A percentile compares a stretch with the other conserved stretches of the same genome.
Evolutionary conservation across 53 echinoderm and acorn worm genomes (phyloP).

Genomic region (Stichopus horrens): DNA sequence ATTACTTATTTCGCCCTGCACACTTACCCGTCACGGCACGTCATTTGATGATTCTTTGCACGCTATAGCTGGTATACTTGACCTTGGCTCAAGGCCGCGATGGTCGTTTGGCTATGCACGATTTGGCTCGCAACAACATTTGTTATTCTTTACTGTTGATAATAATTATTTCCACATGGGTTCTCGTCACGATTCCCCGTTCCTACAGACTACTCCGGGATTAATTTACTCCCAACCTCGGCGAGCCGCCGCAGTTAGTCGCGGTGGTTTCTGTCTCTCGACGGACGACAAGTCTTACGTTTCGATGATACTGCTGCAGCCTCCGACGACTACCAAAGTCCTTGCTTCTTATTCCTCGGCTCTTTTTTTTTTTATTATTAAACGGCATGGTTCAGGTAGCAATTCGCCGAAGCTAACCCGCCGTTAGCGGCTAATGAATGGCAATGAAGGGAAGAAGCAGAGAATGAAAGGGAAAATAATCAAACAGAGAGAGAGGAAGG

Average conservation of each 20-base stretch:
- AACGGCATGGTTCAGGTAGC: slow-evolving; percentile 30
- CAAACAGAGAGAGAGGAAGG: too few relatives aligned
- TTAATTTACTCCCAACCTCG: slow-evolving; percentile 46
- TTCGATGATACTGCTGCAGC: not conserved
- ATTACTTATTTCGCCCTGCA: not conserved
- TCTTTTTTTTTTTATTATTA: slow-evolving; percentile 4
- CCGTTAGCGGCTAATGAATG: not conserved
- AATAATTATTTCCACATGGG: slow-evolving; percentile 50
- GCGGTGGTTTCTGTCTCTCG: not conserved
- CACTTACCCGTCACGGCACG: not conserved
- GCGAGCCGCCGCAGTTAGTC: not conserved
- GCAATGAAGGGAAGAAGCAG: not conserved
- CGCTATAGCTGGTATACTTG: slow-evolving; percentile 23
- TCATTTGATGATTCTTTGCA: slow-evolving; percentile 12
- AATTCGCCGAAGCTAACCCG: slow-evolving; percentile 38
- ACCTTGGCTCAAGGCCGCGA: slow-evolving; percentile 46
- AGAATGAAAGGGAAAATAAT: too few relatives aligned
- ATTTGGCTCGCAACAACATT: slow-evolving; percentile 47
- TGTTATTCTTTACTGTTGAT: slow-evolving; percentile 46
- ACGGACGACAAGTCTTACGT: not conserved
- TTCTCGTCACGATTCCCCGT: slow-evolving; percentile 32
- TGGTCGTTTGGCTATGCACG: slow-evolving; percentile 43
- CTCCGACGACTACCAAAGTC: not conserved
- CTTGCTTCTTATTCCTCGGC: not conserved
- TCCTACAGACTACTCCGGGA: slow-evolving; percentile 28